Percentiles rank a stretch among this genome's conserved stretches.
phyloP scores from a whole-genome alignment of 2,888 invertebrate species.

The Andrena chrysosceles region DNA sequence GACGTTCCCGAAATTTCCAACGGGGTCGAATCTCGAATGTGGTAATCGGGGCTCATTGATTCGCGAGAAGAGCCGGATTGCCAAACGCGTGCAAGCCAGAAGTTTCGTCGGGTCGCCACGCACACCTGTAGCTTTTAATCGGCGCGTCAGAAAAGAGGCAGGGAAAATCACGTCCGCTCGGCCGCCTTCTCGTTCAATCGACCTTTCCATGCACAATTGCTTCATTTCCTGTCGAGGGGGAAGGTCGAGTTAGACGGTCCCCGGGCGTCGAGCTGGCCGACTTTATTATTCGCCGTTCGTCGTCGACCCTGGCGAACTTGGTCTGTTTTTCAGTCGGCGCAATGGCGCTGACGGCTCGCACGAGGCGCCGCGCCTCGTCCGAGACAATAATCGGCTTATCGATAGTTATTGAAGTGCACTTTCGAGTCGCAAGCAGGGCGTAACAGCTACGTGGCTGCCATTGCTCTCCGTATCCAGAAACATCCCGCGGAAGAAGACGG shows the following conservation, averaged over 20 bases:
- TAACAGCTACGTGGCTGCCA: constrained; percentile 6
- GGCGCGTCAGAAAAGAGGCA: constrained; percentile 3
- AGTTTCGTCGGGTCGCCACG: neutral
- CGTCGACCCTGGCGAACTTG: neutral
- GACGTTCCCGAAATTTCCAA: constrained; percentile 20
- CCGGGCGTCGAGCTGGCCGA: neutral
- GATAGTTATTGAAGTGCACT: constrained; percentile 62
- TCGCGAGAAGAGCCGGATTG: constrained; percentile 13
- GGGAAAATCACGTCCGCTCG: constrained; percentile 32
- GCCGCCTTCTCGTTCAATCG: constrained; percentile 22
- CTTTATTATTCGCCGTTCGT: neutral
- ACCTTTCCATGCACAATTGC: constrained; percentile 48
- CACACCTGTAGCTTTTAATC: constrained; percentile 48
- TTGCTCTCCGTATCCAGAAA: constrained; percentile 31
- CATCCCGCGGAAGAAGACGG: constrained; percentile 61
- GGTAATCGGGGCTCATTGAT: constrained; percentile 8
- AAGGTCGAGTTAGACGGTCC: constrained; percentile 8
- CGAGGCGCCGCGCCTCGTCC: constrained; percentile 33
- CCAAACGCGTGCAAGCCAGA: neutral
- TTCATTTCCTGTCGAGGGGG: constrained; percentile 44
- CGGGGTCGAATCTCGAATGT: neutral
- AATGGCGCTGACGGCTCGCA: neutral
- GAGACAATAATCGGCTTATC: constrained; percentile 61
- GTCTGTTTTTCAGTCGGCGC: constrained; percentile 33
- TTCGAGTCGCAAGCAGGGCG: constrained; percentile 27